Evolutionary conservation across 2,113 vertebrate genomes (phyloP).

Genomic region (Ahaetulla prasina): DNA sequence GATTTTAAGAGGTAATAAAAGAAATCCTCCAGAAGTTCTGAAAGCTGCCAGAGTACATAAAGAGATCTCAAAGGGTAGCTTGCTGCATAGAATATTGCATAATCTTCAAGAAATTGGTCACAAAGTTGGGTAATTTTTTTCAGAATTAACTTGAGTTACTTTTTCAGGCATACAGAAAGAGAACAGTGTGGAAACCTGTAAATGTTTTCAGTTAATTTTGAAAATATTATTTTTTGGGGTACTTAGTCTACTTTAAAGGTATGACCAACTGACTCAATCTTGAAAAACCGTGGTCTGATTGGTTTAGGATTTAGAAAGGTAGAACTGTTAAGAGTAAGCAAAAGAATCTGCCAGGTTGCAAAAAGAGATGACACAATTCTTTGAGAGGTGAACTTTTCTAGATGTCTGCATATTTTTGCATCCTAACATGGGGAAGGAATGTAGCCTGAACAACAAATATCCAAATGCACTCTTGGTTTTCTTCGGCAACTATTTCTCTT

Average conservation of each 20-base stretch:
- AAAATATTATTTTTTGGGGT: neutral
- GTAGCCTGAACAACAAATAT: neutral
- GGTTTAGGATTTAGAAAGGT: neutral
- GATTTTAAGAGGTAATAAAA: neutral
- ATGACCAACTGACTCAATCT: neutral
- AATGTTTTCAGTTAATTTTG: neutral
- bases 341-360: neutral
- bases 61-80: constrained; percentile 41
- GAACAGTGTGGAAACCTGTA: neutral
- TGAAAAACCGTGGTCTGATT: neutral
- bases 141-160: constrained; percentile 26
- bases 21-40: neutral
- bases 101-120: constrained; percentile 43
- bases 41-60: constrained; percentile 41
- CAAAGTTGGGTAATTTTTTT: constrained; percentile 43
- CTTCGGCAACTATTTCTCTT: neutral
- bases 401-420: neutral
- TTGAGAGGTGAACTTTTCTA: neutral
- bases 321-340: neutral
- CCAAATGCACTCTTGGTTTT: neutral
- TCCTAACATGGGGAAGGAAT: neutral
- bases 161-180: constrained; percentile 18
- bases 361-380: neutral
- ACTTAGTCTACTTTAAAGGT: neutral
- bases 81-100: constrained; percentile 45